Evolutionary conservation across 2,113 vertebrate genomes (phyloP).

Genomic region (Calonectris borealis): DNA sequence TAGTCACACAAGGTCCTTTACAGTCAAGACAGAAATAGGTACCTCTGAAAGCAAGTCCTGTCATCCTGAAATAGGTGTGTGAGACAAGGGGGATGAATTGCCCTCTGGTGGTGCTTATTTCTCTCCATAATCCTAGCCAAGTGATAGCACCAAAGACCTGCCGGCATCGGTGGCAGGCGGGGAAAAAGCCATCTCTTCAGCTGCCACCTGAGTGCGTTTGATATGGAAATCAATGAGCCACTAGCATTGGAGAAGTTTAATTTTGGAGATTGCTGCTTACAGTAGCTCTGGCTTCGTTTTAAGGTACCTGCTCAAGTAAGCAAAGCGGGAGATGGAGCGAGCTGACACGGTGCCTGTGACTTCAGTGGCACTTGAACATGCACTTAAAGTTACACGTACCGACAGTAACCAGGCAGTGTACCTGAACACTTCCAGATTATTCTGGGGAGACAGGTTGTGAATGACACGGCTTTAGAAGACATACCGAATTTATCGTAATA

Average conservation of each 20-base stretch:
- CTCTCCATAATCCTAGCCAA: background rate
- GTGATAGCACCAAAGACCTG: background rate
- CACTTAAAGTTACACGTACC: background rate
- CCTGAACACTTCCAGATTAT: background rate
- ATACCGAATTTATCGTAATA: background rate
- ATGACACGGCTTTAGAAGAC: background rate
- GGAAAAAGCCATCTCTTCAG: background rate
- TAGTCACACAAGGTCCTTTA: background rate
- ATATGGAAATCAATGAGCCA: background rate
- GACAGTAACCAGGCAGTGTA: background rate
- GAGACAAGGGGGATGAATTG: background rate
- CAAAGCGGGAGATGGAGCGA: background rate
- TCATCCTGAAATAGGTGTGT: background rate
- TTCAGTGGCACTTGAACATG: background rate
- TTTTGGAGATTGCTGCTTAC: background rate
- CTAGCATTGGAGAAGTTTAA: background rate
- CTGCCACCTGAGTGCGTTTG: conserved; percentile 3
- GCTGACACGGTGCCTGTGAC: background rate
- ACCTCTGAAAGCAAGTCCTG: background rate
- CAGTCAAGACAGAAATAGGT: conserved; percentile 5
- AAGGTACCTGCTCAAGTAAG: background rate
- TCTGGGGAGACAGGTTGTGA: background rate
- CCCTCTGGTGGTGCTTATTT: background rate
- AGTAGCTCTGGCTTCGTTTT: background rate
- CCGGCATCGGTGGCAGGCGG: background rate